These are phyloP conservation scores for Dioctria rufipes DNA, from an alignment of 2,888 invertebrate genomes.

Conservation along the genomic window DNA sequence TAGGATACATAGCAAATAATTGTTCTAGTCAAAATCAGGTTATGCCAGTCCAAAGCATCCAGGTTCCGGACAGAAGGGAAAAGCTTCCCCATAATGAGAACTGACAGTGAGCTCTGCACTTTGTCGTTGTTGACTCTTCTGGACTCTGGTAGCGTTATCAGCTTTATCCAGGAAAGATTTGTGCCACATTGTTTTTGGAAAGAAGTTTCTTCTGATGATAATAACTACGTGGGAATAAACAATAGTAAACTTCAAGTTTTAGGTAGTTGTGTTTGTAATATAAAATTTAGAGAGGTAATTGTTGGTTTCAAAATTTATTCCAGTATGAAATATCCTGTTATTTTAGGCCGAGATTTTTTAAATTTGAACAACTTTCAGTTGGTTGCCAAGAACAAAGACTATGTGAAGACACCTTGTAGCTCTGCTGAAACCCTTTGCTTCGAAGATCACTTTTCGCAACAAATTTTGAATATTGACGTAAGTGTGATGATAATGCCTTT, in stretches of 20 bases:
- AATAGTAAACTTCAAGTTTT: slow-evolving; percentile 48
- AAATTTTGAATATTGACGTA: neutral
- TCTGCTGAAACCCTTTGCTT: neutral
- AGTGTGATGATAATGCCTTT: neutral
- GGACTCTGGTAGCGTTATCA: slow-evolving; percentile 55
- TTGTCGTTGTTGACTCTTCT: slow-evolving; percentile 14
- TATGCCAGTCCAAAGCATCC: neutral
- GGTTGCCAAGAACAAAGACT: neutral
- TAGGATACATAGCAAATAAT: neutral
- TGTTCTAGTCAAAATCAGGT: neutral
- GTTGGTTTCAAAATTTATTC: slow-evolving; percentile 44
- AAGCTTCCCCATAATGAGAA: neutral
- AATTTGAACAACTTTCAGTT: neutral
- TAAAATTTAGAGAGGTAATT: slow-evolving; percentile 33
- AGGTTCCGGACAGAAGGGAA: neutral
- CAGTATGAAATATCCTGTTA: slow-evolving; percentile 54
- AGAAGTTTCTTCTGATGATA: neutral
- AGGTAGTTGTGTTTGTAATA: slow-evolving; percentile 48
- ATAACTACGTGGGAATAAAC: slow-evolving; percentile 55
- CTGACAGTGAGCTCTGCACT: neutral
- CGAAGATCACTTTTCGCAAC: neutral
- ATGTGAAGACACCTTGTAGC: neutral
- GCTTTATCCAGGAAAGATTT: slow-evolving; percentile 53
- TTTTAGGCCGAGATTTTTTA: slow-evolving; percentile 55
- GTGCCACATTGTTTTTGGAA: slow-evolving; percentile 44